Conservation (phyloP, 35 echinoderm and acorn worm species). For the Stichopus chloronotus region DNA sequence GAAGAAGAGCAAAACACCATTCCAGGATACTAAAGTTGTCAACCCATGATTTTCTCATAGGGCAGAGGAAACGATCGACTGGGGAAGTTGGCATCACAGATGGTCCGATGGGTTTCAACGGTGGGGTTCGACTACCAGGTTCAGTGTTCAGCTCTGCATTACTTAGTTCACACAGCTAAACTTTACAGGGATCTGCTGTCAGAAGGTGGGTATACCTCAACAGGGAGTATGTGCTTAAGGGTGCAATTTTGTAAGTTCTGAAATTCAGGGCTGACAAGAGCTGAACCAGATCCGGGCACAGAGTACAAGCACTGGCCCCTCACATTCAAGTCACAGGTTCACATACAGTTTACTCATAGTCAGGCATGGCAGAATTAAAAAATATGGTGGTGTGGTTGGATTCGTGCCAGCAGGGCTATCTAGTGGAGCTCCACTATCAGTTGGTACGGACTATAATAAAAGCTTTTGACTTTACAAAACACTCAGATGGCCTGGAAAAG, state of each 20-base stretch:
- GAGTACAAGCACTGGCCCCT: not conserved
- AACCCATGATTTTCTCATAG: slow-evolving; percentile 42
- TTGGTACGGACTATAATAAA: too few species aligned
- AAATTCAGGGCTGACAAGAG: too few species aligned
- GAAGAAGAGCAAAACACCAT: too few species aligned
- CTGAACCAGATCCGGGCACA: not conserved
- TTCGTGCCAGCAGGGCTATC: too few species aligned
- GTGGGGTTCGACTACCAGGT: slow-evolving; percentile 88
- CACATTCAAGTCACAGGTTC: not conserved
- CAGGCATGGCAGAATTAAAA: too few species aligned
- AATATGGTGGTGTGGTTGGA: too few species aligned
- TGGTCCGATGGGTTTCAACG: slow-evolving; percentile 90
- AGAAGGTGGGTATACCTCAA: slow-evolving; percentile 60
- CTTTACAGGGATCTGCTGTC: slow-evolving; percentile 79
- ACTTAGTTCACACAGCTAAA: slow-evolving; percentile 71
- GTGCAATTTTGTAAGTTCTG: not conserved
- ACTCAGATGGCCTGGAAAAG: too few species aligned
- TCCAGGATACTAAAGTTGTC: not conserved
- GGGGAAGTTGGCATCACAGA: slow-evolving; percentile 76
- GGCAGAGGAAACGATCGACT: slow-evolving; percentile 60
- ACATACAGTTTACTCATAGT: too few species aligned
- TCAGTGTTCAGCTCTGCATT: slow-evolving; percentile 75
- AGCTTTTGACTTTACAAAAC: too few species aligned
- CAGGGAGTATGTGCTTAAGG: not conserved
- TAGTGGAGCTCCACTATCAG: too few species aligned